Conservation (phyloP, 2,113 vertebrate species). For the Oxyura jamaicensis region DNA sequence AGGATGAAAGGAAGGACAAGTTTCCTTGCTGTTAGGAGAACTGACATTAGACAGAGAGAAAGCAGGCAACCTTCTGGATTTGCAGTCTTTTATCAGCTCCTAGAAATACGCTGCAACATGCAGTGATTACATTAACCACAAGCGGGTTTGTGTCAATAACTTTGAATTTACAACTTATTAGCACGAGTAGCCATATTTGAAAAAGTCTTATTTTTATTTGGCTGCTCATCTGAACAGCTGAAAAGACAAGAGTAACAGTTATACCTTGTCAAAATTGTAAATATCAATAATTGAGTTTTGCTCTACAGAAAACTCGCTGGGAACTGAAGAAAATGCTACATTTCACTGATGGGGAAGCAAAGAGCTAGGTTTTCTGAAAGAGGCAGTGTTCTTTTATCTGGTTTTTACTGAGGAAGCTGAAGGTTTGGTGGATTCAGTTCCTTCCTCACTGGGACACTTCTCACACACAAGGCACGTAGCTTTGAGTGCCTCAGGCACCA, state of each 20-base stretch:
- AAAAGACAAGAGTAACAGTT: background rate
- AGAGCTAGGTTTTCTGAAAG: background rate
- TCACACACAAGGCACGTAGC: background rate
- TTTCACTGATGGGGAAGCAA: background rate
- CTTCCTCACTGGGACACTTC: background rate
- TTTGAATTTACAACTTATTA: background rate
- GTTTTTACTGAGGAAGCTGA: background rate
- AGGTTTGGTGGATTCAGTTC: background rate
- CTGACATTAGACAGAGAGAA: background rate
- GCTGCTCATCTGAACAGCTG: background rate
- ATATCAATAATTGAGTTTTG: background rate
- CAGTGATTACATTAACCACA: background rate
- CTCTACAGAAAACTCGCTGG: background rate
- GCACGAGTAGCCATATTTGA: background rate
- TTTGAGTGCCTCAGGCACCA: background rate
- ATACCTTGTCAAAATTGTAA: background rate
- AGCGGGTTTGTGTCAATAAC: background rate
- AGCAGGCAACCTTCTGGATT: background rate
- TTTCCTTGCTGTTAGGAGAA: background rate
- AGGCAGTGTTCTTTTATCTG: fast-evolving
- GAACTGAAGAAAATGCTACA: background rate
- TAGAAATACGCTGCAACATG: background rate
- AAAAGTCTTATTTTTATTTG: background rate
- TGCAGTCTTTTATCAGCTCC: background rate
- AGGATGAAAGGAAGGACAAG: background rate